Evolutionary conservation across 2,113 vertebrate species (phyloP).

Genomic region (Pachyramphus minor): DNA sequence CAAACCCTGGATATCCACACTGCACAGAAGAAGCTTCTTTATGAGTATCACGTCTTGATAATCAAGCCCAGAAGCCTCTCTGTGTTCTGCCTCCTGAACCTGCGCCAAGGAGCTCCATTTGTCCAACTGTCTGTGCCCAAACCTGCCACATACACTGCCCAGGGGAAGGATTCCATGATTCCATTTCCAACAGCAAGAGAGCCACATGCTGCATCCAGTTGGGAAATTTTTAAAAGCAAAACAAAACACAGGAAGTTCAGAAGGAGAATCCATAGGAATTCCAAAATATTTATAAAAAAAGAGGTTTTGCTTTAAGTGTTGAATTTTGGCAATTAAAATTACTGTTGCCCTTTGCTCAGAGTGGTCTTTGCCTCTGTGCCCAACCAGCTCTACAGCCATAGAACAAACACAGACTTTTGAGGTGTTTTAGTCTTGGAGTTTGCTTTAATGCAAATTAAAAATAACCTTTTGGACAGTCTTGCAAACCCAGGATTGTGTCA

Average conservation of each 20-base stretch:
- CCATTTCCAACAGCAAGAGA: background rate
- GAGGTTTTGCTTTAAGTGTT: background rate
- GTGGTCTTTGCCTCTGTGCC: background rate
- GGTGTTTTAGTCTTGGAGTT: background rate
- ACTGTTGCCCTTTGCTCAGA: background rate
- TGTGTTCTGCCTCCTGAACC: background rate
- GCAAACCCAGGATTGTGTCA: background rate
- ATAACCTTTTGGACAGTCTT: background rate
- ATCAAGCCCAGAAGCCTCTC: background rate
- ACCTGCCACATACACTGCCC: background rate
- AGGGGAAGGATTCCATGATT: background rate
- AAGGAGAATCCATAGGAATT: background rate
- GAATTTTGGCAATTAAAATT: background rate
- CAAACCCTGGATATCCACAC: background rate
- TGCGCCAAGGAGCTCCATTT: background rate
- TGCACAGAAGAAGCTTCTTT: background rate
- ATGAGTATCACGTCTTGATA: background rate
- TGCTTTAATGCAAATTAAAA: background rate
- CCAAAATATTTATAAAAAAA: background rate
- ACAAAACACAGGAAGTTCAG: background rate
- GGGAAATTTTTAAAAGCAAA: background rate
- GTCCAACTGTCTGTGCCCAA: background rate
- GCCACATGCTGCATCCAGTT: fast-evolving
- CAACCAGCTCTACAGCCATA: background rate
- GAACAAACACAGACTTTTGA: background rate